Evolutionary conservation across 2,888 invertebrate species (phyloP).

Genomic region (Platerodrilus igneus): DNA sequence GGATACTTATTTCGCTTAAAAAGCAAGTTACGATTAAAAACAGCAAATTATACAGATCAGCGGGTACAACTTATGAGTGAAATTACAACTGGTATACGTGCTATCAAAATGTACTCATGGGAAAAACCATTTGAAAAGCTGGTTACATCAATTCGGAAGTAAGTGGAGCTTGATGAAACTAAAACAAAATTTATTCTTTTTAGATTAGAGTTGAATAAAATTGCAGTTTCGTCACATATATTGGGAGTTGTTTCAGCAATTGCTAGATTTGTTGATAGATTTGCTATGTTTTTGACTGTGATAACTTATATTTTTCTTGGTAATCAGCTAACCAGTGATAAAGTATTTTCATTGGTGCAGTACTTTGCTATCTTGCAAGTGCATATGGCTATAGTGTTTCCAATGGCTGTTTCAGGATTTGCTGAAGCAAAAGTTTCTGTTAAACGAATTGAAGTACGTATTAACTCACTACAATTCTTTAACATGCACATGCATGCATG

Average conservation of each 20-base stretch:
- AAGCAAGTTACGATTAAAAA: conserved; percentile 48
- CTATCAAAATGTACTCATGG: conserved; percentile 78
- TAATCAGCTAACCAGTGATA: conserved; percentile 53
- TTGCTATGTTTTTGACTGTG: conserved; percentile 77
- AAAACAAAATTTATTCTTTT: no score
- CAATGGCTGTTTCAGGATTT: conserved; percentile 55
- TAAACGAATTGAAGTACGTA: conserved; percentile 59
- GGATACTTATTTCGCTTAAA: conserved; percentile 50
- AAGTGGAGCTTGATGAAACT: conserved; percentile 33
- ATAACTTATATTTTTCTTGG: conserved; percentile 70
- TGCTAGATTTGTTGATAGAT: conserved; percentile 76
- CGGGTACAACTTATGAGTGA: conserved; percentile 70
- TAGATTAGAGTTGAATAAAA: conserved; percentile 66
- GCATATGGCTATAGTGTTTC: conserved; percentile 62
- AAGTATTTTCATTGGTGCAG: conserved; percentile 73
- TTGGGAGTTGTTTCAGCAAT: conserved; percentile 61
- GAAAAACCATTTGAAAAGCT: conserved; percentile 66
- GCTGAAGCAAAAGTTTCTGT: conserved; percentile 64
- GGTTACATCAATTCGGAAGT: conserved; percentile 58
- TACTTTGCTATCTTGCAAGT: conserved; percentile 71
- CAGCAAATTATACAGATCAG: conserved; percentile 57
- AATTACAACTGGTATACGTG: conserved; percentile 67
- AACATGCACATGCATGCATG: no score
- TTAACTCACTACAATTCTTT: no score
- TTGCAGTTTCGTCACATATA: conserved; percentile 62